Evolutionary conservation across 92 coral and sea anemone genomes (phyloP), one percentile per base, ranked within the genome.

Genomic region (Plumapathes pennacea): DNA sequence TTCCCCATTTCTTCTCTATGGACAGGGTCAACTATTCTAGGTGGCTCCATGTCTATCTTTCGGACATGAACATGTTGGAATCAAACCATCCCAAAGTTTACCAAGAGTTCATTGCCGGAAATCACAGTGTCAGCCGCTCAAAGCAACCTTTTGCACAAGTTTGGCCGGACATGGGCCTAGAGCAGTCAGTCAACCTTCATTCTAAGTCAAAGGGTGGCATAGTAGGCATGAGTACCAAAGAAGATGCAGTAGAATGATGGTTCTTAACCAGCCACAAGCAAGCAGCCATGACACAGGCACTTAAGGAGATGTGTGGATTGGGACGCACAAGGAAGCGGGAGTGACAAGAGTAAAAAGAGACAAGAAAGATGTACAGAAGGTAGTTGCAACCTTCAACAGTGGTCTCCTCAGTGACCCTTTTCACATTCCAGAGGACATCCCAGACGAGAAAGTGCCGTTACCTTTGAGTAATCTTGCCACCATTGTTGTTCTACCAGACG

Each of bases 1-100:
- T 64, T 39, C 73, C 81, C 57, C 72, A 74, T 62, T 74, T 74
- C 73, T 74, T 63, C 47, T 54, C 81, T 24, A 51, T 74, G 81
- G 72, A 63, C 44, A 62, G 65, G 55, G 13, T 57, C 32, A 69
- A 69, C 37, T 54, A 54, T 36, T 64, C 72, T 11, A 14, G 72
- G 36, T 73, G 72, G 81, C 47, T 73, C 19, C 81, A 71, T 31
- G 54, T 62, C 23, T 62, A 74, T 54, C 71, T 74, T 54, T 45
- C 73, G n/a, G 81, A 64, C 46, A 74, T 74, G 73, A 40, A 53
- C 14, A 22, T n/a, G 32, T 44, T 64, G 50, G 57, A 74, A 33
- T 24, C 25, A 14, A 29, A 54, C 10, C 81, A 73, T 53, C 64
- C 82, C 3, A 38, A 74, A 14, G 62, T 54, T 46, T 45, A 32